Evolutionary conservation across 2,888 invertebrate genomes (phyloP).

Genomic region (Drosophila stalkeri): DNA sequence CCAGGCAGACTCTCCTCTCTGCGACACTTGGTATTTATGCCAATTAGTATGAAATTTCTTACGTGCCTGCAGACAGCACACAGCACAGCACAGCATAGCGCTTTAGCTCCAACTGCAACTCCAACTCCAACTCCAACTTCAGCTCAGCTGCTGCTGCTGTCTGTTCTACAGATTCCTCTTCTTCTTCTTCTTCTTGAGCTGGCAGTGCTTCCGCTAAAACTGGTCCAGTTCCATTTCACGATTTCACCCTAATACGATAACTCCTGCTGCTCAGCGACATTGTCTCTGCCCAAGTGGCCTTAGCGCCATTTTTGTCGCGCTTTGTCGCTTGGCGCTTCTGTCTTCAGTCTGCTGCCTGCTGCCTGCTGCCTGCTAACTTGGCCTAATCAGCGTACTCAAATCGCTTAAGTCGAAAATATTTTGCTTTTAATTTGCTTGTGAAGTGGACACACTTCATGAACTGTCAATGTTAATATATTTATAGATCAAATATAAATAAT

Average conservation of each 20-base stretch:
- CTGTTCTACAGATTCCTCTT: constrained; percentile 12
- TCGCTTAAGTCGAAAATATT: constrained; percentile 56
- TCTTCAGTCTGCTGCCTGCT: constrained; percentile 29
- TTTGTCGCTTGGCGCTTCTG: constrained; percentile 61
- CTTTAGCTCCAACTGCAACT: constrained; percentile 37
- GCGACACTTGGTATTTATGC: constrained; percentile 85
- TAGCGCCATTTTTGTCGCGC: constrained; percentile 82
- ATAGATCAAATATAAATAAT: no score
- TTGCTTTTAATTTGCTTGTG: constrained; percentile 69
- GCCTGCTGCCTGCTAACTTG: constrained; percentile 1
- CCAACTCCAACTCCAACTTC: constrained; percentile 37
- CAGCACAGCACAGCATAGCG: constrained; percentile 40
- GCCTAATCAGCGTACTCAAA: constrained; percentile 64
- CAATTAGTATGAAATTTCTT: constrained; percentile 85
- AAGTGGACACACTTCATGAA: constrained; percentile 6
- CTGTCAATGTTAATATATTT: background rate
- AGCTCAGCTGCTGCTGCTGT: constrained; percentile 35
- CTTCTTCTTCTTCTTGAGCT: constrained; percentile 15
- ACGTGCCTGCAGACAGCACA: constrained; percentile 76
- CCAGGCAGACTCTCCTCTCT: constrained; percentile 49
- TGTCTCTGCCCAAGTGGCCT: constrained; percentile 54
- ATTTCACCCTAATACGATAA: constrained; percentile 74
- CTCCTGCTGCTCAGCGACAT: constrained; percentile 53
- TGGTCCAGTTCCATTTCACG: constrained; percentile 80
- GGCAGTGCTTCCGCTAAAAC: constrained; percentile 82